Base-by-base conservation (phyloP, 1,140 invertebrate genomes). In the Papilio glaucus region DNA sequence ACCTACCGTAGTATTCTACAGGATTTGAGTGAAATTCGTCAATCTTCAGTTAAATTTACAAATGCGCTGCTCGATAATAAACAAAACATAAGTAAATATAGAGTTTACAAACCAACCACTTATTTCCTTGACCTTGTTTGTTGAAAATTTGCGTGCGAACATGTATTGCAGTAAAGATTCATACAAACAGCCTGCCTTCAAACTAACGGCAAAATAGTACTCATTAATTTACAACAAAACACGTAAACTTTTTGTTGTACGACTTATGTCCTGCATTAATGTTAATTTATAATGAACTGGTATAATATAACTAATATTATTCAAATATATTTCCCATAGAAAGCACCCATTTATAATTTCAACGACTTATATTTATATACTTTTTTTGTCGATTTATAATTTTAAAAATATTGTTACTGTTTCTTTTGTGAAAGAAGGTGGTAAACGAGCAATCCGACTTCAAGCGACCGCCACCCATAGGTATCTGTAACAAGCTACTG, bases 111-210 rank as follows among this genome's bases (percentile, higher is more conserved):
- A 26, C 21, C 7, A 29, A 60, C 6, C 24, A 6, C 29, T 61
- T 33, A 60, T 29, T 37, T 63, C 61, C 61, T 63, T 63, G 33
- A 37, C 61, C 61, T 63, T 62, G 60, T 4, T 63, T 62, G 60
- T 4, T 15, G 9, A 63, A 63, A 63, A 63, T 63, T 63, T 33
- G 61, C 61, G 61, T 63, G 61, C 8, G 38, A 15, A 37, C 13
- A 63, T n/a, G 61, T 38, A 63, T 18, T 39, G 61, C 33, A 39
- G 33, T 38, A 15, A 63, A 62, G n/a, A n/a, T n/a, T n/a, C n/a
- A 10, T 63, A 63, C 1, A 63, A 63, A 21, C 61, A 63, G 33
- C 26, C 33, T 29, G 12, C 57, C 13, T 63, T 63, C 38, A 37
- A 63, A 38, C n/a, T 38, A 63, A 63, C n/a, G 37, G 18, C 33